Conservation (phyloP, 2,888 invertebrate genomes). For the Ophion ellenae region DNA sequence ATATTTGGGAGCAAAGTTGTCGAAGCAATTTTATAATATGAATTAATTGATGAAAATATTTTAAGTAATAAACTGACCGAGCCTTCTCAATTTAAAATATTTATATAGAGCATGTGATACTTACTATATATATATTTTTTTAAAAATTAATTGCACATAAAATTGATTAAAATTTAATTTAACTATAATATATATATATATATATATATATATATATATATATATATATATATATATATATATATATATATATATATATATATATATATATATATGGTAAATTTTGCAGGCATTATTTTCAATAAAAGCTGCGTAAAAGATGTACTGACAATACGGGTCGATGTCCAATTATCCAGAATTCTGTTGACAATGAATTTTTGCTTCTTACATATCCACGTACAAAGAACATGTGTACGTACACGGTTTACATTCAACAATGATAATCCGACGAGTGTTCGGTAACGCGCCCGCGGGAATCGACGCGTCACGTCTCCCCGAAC, state of each 20-base stretch:
- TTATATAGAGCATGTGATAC: too few relatives aligned
- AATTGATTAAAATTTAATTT: too few relatives aligned
- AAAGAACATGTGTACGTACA: conserved; percentile 10
- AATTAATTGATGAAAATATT: neutral
- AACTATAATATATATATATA: too few relatives aligned
- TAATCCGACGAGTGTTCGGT: conserved; percentile 46
- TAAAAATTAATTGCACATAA: too few relatives aligned
- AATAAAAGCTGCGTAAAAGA: neutral
- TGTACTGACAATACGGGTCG: neutral
- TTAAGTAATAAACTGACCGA: neutral
- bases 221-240: too few relatives aligned
- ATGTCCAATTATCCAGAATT: neutral
- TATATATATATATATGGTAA: too few relatives aligned
- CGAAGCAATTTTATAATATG: neutral
- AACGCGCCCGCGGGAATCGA: conserved; percentile 38
- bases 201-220: too few relatives aligned
- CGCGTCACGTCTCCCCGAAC: conserved; percentile 48
- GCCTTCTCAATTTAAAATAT: neutral
- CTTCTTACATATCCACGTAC: neutral
- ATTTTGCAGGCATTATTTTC: neutral
- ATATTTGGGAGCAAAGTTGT: neutral
- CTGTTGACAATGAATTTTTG: conserved; percentile 1
- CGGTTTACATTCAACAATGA: conserved; percentile 31
- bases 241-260: too few relatives aligned
- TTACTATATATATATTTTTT: too few relatives aligned